Evolutionary conservation across 1,140 invertebrate genomes (phyloP), one percentile per base, ranked within the genome.

Genomic region (Ericerus pela): DNA sequence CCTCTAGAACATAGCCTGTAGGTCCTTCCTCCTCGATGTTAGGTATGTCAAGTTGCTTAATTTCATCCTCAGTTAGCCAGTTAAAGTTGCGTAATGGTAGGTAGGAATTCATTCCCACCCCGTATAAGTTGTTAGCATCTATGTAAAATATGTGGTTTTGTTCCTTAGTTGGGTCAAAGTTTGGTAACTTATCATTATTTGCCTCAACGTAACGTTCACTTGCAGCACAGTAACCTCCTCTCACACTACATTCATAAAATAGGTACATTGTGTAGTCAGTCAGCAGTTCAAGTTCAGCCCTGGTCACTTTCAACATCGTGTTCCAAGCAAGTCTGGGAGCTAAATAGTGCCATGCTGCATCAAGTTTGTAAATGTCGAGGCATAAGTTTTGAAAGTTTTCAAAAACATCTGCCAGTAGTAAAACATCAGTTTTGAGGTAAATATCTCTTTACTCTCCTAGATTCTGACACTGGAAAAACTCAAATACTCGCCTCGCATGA

Each of bases 51-150:
- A 71, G 65, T 62, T 67, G 11, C 52, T 58, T 43, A 2, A 65
- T 62, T 43, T 65, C 62, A 60, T 60, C 31, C 24, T 59, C 14
- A 38, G 62, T 55, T 16, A 69, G 53, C 70, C 71, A 77, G 61
- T 71, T 52, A 67, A 76, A 77, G 29, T 64, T 58, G 27, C 55
- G 58, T 20, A 59, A 61, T 18, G 73, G 72, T 36, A 76, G 62
- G 57, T 58, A 61, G 59, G 70, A 61, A 18, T 62, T 68, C 71
- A 76, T 73, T 11, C 68, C 67, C 54, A 60, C 68, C 11, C 74
- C 75, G 68, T 79, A 78, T 41, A 75, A 62, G 65, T 76, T 76
- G 61, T 75, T 76, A 11, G 65, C 67, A 70, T 76, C 74, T 18
- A 69, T 66, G 65, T 76, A 75, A 22, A 66, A 61, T 18, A 75